Percentiles rank a stretch among this genome's conserved stretches.
Conservation (phyloP, 2,113 vertebrate species). For the Marcusenius ussheri region DNA sequence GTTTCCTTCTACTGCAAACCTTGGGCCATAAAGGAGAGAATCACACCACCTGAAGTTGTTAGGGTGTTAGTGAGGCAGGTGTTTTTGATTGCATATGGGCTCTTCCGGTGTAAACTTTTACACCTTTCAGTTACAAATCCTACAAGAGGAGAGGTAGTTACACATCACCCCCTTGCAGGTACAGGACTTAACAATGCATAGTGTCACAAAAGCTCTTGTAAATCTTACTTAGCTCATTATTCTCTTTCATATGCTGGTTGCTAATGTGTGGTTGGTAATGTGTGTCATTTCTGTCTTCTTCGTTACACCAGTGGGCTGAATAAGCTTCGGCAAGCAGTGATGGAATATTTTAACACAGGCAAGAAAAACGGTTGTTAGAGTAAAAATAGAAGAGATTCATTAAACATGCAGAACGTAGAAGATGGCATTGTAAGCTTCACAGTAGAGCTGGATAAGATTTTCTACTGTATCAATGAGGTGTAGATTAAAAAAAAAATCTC, state of each 20-base stretch:
- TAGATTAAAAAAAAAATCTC: not conserved
- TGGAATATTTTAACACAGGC: not conserved
- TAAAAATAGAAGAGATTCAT: conserved; percentile 3
- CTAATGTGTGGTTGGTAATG: not conserved
- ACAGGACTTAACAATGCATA: not conserved
- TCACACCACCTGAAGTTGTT: not conserved
- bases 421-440: not conserved
- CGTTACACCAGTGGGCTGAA: not conserved
- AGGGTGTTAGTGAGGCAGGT: not conserved
- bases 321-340: not conserved
- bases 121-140: conserved; percentile 7
- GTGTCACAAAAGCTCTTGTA: not conserved
- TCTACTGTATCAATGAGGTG: not conserved
- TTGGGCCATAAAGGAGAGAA: not conserved
- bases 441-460: not conserved
- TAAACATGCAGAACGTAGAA: conserved; percentile 6
- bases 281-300: not conserved
- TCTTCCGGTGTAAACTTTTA: not conserved
- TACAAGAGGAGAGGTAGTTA: not conserved
- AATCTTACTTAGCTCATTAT: not conserved
- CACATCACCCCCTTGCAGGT: not conserved
- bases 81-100: not conserved
- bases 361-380: not conserved
- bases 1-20: not conserved
- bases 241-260: not conserved